Conservation (phyloP, 37 sponge, comb jelly and placozoan genomes). For the Petrosia ficiformis region DNA sequence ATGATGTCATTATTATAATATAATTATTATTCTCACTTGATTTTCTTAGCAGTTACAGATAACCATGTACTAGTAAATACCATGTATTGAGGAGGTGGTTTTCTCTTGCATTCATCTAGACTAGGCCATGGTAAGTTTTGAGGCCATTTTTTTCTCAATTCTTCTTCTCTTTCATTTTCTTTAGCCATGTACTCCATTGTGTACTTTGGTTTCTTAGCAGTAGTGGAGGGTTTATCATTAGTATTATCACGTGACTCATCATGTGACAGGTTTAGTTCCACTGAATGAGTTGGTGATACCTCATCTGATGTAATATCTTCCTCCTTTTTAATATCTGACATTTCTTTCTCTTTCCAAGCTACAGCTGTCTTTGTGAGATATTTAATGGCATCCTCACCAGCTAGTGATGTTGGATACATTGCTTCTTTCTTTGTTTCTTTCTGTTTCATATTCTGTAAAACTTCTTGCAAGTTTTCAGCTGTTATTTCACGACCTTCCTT, state of each 20-base stretch:
- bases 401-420: background rate
- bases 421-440: background rate
- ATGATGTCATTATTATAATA: background rate
- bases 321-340: background rate
- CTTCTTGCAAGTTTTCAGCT: background rate
- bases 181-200: constrained; percentile 6
- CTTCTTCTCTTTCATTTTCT: constrained; percentile 7
- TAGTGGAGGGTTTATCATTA: background rate
- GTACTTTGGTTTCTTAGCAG: background rate
- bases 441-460: background rate
- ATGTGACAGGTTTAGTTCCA: background rate
- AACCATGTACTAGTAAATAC: constrained; percentile 77
- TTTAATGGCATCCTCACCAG: constrained; percentile 30
- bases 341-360: background rate
- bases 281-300: background rate
- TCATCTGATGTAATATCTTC: too few species aligned
- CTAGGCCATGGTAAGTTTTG: constrained; percentile 45
- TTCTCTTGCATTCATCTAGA: constrained; percentile 51
- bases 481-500: background rate
- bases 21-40: constrained; percentile 47
- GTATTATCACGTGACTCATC: background rate
- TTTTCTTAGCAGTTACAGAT: constrained; percentile 70
- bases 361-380: constrained; percentile 34
- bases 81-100: constrained; percentile 23
- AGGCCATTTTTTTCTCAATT: constrained; percentile 22